Conservation (phyloP, 2,888 invertebrate genomes). For the Ashinkailepas kermadecensis region DNA sequence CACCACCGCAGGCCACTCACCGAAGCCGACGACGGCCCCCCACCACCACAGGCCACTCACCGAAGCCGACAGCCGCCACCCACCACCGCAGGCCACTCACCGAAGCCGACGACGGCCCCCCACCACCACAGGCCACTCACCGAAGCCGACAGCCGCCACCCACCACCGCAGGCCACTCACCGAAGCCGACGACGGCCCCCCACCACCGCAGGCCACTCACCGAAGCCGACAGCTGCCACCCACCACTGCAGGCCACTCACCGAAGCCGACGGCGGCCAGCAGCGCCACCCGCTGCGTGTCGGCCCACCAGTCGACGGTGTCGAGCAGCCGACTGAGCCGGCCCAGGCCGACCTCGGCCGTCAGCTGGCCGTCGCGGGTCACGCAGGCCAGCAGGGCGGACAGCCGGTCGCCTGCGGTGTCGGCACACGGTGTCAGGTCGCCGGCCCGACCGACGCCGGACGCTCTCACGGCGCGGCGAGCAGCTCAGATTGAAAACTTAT, state of each 20-base stretch:
- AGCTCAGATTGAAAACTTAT: no score
- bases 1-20: no score
- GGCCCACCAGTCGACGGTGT: background rate
- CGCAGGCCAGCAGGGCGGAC: background rate
- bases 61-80: no score
- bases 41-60: no score
- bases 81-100: no score
- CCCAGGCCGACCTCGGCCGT: background rate
- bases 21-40: no score
- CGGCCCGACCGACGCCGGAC: no score
- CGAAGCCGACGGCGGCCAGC: background rate
- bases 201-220: background rate
- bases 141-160: no score
- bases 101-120: no score
- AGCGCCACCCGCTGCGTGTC: background rate
- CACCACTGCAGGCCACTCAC: background rate
- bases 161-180: background rate
- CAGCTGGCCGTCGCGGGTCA: constrained; percentile 10
- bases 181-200: background rate
- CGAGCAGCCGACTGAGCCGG: background rate
- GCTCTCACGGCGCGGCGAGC: no score
- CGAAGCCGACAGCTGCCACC: background rate
- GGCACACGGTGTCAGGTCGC: no score
- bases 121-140: no score
- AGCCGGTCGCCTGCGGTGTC: background rate